Conservation (phyloP, 2,113 vertebrate genomes). For the Ochotona princeps region DNA sequence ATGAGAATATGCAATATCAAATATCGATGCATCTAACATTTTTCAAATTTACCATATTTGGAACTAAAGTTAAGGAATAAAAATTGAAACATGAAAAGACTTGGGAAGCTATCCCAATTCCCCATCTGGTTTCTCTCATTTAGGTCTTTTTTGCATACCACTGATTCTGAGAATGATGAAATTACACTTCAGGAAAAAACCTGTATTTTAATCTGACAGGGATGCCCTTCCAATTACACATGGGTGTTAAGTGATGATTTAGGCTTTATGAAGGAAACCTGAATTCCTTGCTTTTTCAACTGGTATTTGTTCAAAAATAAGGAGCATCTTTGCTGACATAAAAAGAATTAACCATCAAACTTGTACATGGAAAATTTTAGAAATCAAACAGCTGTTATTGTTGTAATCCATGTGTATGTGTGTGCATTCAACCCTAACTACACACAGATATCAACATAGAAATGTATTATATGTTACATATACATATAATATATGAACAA, state of each 20-base stretch:
- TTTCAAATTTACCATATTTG: conserved; percentile 8
- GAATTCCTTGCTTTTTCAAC: neutral
- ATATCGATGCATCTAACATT: neutral
- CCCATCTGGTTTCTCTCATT: neutral
- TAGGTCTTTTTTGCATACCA: neutral
- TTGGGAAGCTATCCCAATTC: neutral
- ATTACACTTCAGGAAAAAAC: neutral
- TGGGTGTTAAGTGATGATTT: neutral
- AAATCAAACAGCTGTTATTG: neutral
- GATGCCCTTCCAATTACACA: neutral
- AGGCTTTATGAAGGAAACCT: neutral
- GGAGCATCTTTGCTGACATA: neutral
- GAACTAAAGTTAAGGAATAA: conserved; percentile 22
- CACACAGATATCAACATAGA: too few species aligned
- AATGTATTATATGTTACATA: too few species aligned
- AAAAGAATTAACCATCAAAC: neutral
- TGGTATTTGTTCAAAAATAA: neutral
- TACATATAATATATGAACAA: too few species aligned
- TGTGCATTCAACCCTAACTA: too few species aligned
- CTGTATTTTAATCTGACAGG: neutral
- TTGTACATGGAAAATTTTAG: neutral
- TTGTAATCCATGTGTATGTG: neutral
- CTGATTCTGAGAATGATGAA: neutral
- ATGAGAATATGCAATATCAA: neutral
- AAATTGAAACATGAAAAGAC: neutral